Conservation (phyloP, 2,888 invertebrate genomes). For the Pimpla rufipes region DNA sequence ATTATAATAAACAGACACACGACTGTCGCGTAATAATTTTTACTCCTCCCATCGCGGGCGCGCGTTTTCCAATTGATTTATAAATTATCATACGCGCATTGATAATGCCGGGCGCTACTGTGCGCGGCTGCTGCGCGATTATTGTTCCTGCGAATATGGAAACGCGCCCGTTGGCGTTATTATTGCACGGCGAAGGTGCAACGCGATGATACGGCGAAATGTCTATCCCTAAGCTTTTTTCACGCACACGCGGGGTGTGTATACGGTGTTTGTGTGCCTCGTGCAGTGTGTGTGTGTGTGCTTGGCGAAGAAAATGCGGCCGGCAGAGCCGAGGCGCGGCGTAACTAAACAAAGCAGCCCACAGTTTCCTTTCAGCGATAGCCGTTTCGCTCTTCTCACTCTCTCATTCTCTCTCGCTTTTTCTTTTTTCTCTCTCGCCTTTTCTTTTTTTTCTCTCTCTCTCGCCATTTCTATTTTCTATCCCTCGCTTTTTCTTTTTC, state of each 20-base stretch:
- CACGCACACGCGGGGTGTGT: constrained; percentile 3
- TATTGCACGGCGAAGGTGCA: constrained; percentile 31
- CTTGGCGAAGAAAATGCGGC: constrained; percentile 56
- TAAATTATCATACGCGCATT: neutral
- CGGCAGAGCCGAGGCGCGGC: constrained; percentile 67
- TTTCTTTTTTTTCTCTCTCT: constrained; percentile 22
- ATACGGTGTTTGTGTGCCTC: constrained; percentile 34
- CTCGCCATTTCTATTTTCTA: neutral
- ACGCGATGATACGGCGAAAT: constrained; percentile 19
- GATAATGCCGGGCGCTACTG: neutral
- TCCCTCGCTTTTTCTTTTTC: constrained; percentile 18
- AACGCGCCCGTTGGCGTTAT: constrained; percentile 41
- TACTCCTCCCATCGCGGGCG: constrained; percentile 6
- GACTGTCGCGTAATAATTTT: neutral
- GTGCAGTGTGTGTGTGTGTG: constrained; percentile 26
- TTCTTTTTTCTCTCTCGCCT: too few relatives aligned
- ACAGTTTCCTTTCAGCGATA: constrained; percentile 72
- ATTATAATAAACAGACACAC: neutral
- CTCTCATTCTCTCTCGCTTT: constrained; percentile 38
- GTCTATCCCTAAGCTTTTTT: constrained; percentile 24
- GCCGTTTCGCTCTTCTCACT: constrained; percentile 59
- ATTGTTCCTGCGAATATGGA: constrained; percentile 40
- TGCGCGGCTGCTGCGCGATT: constrained; percentile 6
- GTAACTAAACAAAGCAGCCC: constrained; percentile 73
- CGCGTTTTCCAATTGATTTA: constrained; percentile 20